Percentiles rank a stretch among this genome's conserved stretches.
These are phyloP conservation scores for Syngnathus typhle DNA, from an alignment of 2,113 vertebrate species.

Conservation along the genomic window DNA sequence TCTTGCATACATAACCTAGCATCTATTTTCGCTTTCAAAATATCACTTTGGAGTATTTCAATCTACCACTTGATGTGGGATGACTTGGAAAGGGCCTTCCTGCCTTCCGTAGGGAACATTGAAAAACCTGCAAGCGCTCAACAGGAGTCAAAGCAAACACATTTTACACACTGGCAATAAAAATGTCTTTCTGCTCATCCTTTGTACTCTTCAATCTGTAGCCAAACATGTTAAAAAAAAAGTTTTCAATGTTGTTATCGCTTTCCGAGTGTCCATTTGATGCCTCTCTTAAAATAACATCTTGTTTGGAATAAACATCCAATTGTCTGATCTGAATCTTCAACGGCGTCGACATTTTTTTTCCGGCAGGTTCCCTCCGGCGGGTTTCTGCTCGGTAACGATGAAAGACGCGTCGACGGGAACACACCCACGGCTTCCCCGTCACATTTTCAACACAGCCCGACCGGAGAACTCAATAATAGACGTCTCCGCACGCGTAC, in stretches of 20 bases:
- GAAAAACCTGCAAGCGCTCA: constrained; percentile 2
- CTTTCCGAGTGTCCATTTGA: no score
- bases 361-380: no score
- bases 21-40: constrained; percentile 17
- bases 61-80: constrained; percentile 39
- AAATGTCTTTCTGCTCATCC: not conserved
- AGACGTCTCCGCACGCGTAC: constrained; percentile 15
- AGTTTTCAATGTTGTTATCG: constrained; percentile 23
- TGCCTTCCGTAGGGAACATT: constrained; percentile 1
- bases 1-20: constrained; percentile 48
- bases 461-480: constrained; percentile 56
- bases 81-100: constrained; percentile 30
- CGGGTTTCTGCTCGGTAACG: constrained; percentile 15
- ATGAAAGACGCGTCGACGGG: constrained; percentile 32
- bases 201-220: no score
- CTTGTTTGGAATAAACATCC: no score
- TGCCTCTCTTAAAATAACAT: no score
- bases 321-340: no score
- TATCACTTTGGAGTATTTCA: constrained; percentile 44
- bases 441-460: constrained; percentile 51
- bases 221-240: no score
- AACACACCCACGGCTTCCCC: constrained; percentile 55
- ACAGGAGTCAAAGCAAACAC: constrained; percentile 13
- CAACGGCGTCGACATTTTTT: no score
- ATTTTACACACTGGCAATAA: constrained; percentile 13